Base-by-base conservation (phyloP, 2,888 invertebrate species). In the Agriopis aurantiaria region DNA sequence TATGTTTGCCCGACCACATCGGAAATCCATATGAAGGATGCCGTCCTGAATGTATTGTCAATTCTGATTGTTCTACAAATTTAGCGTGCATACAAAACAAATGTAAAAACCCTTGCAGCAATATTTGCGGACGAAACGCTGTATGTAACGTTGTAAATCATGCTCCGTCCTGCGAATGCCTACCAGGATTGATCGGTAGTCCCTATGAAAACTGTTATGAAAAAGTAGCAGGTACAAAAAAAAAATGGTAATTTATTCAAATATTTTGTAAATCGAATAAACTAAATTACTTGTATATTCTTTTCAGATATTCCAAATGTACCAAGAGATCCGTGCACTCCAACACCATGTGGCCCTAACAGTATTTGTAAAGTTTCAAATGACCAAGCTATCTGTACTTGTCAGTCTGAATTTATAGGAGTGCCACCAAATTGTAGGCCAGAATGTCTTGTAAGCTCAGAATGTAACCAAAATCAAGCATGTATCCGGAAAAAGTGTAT, bases 1-100 rank as follows among this genome's bases (percentile, higher is more conserved):
- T 95, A 60, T 97, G 97, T 82, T 83, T 96, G 55, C 93, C 96
- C 7, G 96, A 96, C 82, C 95, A 96, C 83, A 95, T 96, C 72
- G 97, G 97, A 68, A 96, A 97, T 87, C 97, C 97, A 52, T 97
- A 97, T 78, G 96, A 96, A 88, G 96, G 96, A 45, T 97, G 97
- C 85, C 95, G 96, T 61, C 97, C 97, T 8, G 97, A 97, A 88
- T 97, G 97, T 85, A 91, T 96, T 0, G 90, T 96, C 7, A 97
- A 97, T 87, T 96, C 96, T 3, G 97, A 97, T 81, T 97, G 97
- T 85, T 88, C 96, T 4, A 95, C 95, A 2, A 96, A 96, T 81
- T 95, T 95, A 78, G 97, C 97, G 3, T 97, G 97, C 78, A 95
- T 96, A 57, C 95, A 96, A 80, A 96, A 96, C 80, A 97, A 97